Evolutionary conservation across 2,888 invertebrate species (phyloP), one percentile per base, ranked within the genome.

Genomic region (Limulus polyphemus): DNA sequence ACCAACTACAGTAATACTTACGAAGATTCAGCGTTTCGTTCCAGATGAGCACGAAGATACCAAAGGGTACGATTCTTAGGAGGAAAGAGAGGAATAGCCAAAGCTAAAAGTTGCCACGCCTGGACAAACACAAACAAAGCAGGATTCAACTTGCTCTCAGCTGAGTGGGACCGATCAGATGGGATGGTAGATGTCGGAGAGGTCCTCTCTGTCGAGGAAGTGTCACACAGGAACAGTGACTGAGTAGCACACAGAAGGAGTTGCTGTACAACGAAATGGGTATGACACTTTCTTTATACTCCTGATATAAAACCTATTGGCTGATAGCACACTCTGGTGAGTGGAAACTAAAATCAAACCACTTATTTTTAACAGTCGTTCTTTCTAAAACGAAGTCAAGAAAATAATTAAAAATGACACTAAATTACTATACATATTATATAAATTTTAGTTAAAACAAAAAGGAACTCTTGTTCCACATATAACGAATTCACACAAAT

Each of bases 211-310:
- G 60, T 17, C 47, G 62, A 68, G 73, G 81, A 80, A 46, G 69
- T 64, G 83, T 94, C 94, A 83, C 94, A 95, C 79, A 94, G 87
- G 84, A 94, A 94, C 82, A 94, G 86, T 81, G 93, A 93, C 83
- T 94, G 93, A 77, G 93, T 93, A 79, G 94, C 94, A 83, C 93
- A 94, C 82, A 95, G 87, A 78, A 95, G 88, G 80, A 94, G 86
- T 85, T 93, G 92, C 92, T 93, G 89, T 83, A 48, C 11, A 32
- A 50, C 32, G 32, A 32, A 58, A 49, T 47, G 49, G 3, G 32
- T 32, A 7, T 32, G 32, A 32, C 32, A 32, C 32, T 2, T 32
- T 32, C 32, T 32, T 32, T 32, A 5, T 32, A 32, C 32, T 32
- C 3, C 32, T 7, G 32, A 2, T 32, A 32, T 32, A 32, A 32